Evolutionary conservation across 2,888 invertebrate species (phyloP).

Genomic region (Lithodes maja): DNA sequence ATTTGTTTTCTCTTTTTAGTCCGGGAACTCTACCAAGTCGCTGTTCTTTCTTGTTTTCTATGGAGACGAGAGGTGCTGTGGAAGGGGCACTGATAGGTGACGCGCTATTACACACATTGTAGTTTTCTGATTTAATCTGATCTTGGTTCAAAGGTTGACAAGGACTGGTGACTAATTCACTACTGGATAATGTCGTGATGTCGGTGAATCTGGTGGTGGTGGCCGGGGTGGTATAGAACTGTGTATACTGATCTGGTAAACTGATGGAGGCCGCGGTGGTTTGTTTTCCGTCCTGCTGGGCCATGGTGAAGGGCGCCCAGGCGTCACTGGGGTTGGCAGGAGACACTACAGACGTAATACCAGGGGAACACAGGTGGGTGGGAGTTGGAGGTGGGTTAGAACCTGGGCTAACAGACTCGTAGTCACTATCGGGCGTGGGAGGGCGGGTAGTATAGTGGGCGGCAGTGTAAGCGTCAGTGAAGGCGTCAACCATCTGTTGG

Average conservation of each 20-base stretch:
- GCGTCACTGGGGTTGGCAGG: slow-evolving; percentile 37
- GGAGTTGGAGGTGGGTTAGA: slow-evolving; percentile 52
- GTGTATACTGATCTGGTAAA: slow-evolving; percentile 44
- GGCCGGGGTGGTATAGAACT: slow-evolving; percentile 30
- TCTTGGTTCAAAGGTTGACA: neutral
- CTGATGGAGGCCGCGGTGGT: slow-evolving; percentile 34
- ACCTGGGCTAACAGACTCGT: slow-evolving; percentile 57
- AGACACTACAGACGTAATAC: neutral
- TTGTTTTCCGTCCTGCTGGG: slow-evolving; percentile 45
- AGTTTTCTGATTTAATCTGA: slow-evolving; percentile 31
- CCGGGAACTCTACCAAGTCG: slow-evolving; percentile 20
- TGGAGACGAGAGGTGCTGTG: slow-evolving; percentile 35
- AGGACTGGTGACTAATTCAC: neutral
- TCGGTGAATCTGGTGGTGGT: slow-evolving; percentile 26
- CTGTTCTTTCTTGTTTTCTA: slow-evolving; percentile 55
- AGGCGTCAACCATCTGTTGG: slow-evolving; percentile 63
- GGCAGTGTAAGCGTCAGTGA: slow-evolving; percentile 58
- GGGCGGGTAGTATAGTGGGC: slow-evolving; percentile 55
- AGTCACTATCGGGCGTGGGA: slow-evolving; percentile 60
- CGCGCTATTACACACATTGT: slow-evolving; percentile 23
- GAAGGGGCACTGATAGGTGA: slow-evolving; percentile 11
- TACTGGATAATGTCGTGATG: slow-evolving; percentile 10
- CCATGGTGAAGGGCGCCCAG: slow-evolving; percentile 59
- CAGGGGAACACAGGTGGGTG: slow-evolving; percentile 39
- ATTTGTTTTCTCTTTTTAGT: slow-evolving; percentile 17